These are phyloP conservation scores for Nautilus pompilius DNA, from an alignment of 1,140 invertebrate genomes.

Conservation along the genomic window DNA sequence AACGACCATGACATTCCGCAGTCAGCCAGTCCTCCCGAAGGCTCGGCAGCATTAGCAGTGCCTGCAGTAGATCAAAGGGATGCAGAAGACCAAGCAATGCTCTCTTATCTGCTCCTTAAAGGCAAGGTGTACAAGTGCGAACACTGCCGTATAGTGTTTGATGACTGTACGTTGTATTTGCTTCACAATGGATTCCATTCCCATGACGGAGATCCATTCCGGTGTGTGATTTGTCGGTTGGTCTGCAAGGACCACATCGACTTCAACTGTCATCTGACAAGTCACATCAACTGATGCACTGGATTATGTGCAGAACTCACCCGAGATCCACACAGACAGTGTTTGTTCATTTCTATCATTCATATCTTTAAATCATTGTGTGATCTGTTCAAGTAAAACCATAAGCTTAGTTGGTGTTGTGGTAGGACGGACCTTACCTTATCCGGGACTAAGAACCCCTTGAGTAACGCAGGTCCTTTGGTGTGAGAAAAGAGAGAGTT, in stretches of 20 bases:
- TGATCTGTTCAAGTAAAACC: too few species aligned
- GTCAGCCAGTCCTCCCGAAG: constrained; percentile 22
- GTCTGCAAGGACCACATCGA: constrained; percentile 45
- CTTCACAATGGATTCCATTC: constrained; percentile 50
- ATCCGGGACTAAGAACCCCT: too few species aligned
- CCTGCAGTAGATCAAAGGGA: constrained; percentile 12
- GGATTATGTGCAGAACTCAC: too few species aligned
- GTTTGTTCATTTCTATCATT: too few species aligned
- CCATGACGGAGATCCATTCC: constrained; percentile 43
- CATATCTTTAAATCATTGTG: too few species aligned
- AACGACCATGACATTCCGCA: constrained; percentile 26
- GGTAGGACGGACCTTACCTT: too few species aligned
- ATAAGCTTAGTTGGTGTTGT: too few species aligned
- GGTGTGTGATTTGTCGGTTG: constrained; percentile 42
- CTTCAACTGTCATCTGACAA: constrained; percentile 49
- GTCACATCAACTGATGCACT: constrained; percentile 40
- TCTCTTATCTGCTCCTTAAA: constrained; percentile 34
- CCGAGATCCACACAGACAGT: too few species aligned
- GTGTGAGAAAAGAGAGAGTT: too few species aligned
- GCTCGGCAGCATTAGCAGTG: constrained; percentile 20
- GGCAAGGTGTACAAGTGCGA: constrained; percentile 45
- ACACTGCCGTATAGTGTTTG: constrained; percentile 48
- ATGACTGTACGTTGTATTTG: constrained; percentile 46
- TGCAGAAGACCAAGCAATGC: constrained; percentile 29
- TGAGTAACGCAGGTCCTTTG: too few species aligned